Evolutionary conservation across 2,113 vertebrate genomes (phyloP), one percentile per base, ranked within the genome.

Genomic region (Ancistrus triradiatus): DNA sequence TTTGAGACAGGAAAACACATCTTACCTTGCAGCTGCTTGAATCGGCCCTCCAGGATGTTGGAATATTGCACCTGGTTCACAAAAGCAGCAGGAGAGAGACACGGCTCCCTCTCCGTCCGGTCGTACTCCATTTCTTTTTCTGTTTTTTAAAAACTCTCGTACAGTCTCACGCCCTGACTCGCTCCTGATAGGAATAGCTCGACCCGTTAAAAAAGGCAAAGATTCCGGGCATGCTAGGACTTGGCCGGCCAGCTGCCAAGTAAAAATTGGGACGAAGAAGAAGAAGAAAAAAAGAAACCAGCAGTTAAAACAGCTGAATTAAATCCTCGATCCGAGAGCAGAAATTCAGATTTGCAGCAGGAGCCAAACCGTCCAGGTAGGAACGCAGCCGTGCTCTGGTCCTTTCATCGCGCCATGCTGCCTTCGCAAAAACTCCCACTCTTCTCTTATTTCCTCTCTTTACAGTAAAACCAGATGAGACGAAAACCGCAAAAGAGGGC

Each of bases 21-120:
- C 91, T 90, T 90, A 95, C 93, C 93, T 93, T 95, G 93, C 35
- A 95, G 85, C 77, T 95, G 92, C 74, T 95, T 95, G 84, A 95
- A 95, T 43, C 93, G 81, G 66, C 93, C 93, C 66, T 95, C 93
- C 81, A 95, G 78, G 63, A 95, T 90, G 63, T 90, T 93, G 49
- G 92, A 86, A 21, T 93, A 92, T 77, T 91, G 93, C 65, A 91
- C 86, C 9, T 92, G 85, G 82, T 94, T 93, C 57, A 95, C 84
- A 78, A 91, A 95, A 40, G 93, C 93, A 8, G 93, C 92, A 0
- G 93, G 89, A 3, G 93, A 93, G 59, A 92, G 85, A 52, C 82
- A 83, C 70, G 85, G 56, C 72, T 88, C 76, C 74, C 79, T 70
- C 17, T 83, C 72, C 59, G 80, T 77, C 50, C 78, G 79, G 7